Evolutionary conservation across 2,797 vertebrate genomes (phyloP), one percentile per base, ranked within the genome.

Genomic region (Acanthiza pusilla): DNA sequence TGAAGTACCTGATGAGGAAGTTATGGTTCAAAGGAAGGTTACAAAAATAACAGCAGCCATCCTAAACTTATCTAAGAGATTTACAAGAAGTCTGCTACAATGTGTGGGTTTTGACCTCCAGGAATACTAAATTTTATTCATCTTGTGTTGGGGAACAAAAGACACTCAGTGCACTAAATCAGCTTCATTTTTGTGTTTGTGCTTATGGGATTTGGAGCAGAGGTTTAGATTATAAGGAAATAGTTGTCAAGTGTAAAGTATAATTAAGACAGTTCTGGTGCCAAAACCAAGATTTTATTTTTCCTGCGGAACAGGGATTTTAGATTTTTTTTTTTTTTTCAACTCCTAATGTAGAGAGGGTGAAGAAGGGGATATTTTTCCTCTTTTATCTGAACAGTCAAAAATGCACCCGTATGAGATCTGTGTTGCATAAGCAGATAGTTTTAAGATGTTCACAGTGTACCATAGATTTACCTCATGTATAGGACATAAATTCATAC

Each of bases 11-110:
- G 97, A 97, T 89, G 88, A 98, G 97, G 97, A 98, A 98, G 97
- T 97, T 98, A 96, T 97, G 97, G 98, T 98, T 98, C 98, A 98
- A 94, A 97, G 91, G 96, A 97, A 98, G 98, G 98, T 98, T 98
- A 98, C 95, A 95, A 97, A 98, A 98, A 98, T 97, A 98, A 97
- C 96, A 96, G 95, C 96, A 96, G 94, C 98, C 94, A 96, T 97
- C 95, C 91, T 88, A 96, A 97, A 98, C 87, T 97, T 97, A 97
- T 97, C 96, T 97, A 65, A 95, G 97, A 98, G 97, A 98, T 98
- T 98, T 98, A 98, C 97, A 97, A 97, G 95, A 97, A 97, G 92
- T 92, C 87, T 91, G 70, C 89, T 94, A 67, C 74, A 96, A 72
- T 96, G 97, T 97, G 97, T 97, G 97, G 96, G 96, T 95, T 96